Percentiles rank a stretch among this genome's conserved stretches.
phyloP scores from a whole-genome alignment of 2,888 invertebrate genomes.

The Pheosia tremula region DNA sequence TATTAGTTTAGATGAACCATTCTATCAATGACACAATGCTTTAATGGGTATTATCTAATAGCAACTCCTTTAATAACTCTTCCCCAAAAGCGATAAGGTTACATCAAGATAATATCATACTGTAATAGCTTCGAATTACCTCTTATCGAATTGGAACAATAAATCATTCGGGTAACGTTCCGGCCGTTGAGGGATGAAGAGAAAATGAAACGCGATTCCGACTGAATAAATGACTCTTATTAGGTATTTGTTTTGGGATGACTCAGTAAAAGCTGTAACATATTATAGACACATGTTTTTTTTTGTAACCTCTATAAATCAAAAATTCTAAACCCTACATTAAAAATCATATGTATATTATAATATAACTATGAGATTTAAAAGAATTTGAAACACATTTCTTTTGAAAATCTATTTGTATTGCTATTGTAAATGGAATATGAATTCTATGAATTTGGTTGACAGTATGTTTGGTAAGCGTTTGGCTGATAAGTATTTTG shows the following conservation, averaged over 20 bases:
- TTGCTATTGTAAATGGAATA: no score
- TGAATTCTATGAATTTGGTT: no score
- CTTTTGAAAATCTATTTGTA: no score
- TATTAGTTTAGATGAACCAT: no score
- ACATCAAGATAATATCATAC: conserved; percentile 1
- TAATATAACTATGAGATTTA: no score
- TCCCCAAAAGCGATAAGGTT: conserved; percentile 2
- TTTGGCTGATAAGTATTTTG: no score
- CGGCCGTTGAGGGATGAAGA: conserved; percentile 7
- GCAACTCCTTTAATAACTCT: neutral
- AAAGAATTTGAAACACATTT: no score
- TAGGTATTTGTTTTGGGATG: conserved; percentile 3
- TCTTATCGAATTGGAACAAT: conserved; percentile 7
- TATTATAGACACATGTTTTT: neutral
- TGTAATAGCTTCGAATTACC: conserved; percentile 5
- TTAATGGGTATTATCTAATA: neutral
- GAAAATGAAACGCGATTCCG: conserved; percentile 7
- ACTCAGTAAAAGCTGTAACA: neutral
- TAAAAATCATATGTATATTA: no score
- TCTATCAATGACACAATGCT: no score
- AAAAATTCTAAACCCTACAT: no score
- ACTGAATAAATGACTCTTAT: conserved; percentile 6
- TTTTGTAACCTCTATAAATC: no score
- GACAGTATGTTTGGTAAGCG: no score
- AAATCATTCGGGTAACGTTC: conserved; percentile 2